Evolutionary conservation across 2,888 invertebrate species (phyloP).

Genomic region (Coenonympha glycerion): DNA sequence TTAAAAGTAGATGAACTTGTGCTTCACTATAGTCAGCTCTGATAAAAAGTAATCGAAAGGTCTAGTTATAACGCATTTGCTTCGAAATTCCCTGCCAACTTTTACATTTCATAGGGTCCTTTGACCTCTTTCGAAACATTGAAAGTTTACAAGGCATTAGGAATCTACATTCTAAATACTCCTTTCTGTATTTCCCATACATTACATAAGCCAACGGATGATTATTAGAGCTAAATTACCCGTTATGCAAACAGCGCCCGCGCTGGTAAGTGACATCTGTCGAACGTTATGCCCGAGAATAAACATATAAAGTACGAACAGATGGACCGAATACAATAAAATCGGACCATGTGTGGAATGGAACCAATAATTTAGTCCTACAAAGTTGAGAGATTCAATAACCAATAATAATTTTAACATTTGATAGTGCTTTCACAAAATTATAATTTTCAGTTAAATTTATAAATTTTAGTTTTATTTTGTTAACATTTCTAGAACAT

Average conservation of each 20-base stretch:
- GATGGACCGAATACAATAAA: conserved; percentile 48
- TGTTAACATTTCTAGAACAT: too few relatives aligned
- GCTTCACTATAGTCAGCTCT: too few relatives aligned
- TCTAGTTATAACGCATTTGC: too few relatives aligned
- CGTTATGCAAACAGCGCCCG: conserved; percentile 30
- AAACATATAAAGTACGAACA: conserved; percentile 36
- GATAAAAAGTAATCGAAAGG: too few relatives aligned
- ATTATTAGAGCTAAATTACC: conserved; percentile 35
- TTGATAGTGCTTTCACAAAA: too few relatives aligned
- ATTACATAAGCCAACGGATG: conserved; percentile 10
- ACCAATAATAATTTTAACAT: too few relatives aligned
- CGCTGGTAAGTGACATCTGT: conserved; percentile 39
- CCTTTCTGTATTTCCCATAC: not conserved
- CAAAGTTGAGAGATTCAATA: too few relatives aligned
- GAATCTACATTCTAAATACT: not conserved
- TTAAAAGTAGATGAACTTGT: too few relatives aligned
- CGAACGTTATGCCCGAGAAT: conserved; percentile 29
- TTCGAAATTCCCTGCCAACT: not conserved
- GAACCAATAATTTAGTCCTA: conserved; percentile 22
- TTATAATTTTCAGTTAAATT: too few relatives aligned
- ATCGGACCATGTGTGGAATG: conserved; percentile 20
- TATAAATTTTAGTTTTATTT: too few relatives aligned
- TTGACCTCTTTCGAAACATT: not conserved
- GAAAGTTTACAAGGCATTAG: not conserved
- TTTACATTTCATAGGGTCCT: too few relatives aligned